Conservation (phyloP, 2,113 vertebrate species). For the Burhinus oedicnemus region DNA sequence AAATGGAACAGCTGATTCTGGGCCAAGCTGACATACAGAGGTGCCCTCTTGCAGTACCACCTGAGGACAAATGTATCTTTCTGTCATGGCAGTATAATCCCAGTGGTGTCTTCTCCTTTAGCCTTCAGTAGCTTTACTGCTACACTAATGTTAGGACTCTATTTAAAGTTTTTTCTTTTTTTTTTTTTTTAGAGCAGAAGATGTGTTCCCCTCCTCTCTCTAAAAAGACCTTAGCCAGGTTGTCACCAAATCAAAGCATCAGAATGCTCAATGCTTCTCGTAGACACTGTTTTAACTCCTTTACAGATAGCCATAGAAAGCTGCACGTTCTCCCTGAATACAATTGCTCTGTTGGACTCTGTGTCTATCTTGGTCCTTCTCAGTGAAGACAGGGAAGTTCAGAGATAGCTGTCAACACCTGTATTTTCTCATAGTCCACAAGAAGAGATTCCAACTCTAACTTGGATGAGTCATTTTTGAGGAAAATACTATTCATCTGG, state of each 20-base stretch:
- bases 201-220: background rate
- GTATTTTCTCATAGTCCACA: background rate
- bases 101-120: background rate
- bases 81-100: background rate
- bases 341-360: background rate
- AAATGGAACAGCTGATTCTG: background rate
- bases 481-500: background rate
- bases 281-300: background rate
- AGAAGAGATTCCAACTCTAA: background rate
- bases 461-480: fast-evolving
- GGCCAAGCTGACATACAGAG: background rate
- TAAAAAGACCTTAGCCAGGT: background rate
- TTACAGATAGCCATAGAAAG: background rate
- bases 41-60: background rate
- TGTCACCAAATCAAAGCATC: background rate
- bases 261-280: background rate
- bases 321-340: background rate
- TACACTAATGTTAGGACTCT: background rate
- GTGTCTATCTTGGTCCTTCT: background rate
- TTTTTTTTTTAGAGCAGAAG: background rate
- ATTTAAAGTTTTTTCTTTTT: background rate
- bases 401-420: background rate
- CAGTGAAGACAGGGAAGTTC: background rate
- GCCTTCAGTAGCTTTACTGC: background rate
- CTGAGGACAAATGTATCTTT: background rate